These are phyloP conservation scores for Akabosia matsudoensis DNA, from an alignment of 1,140 invertebrate species.

Conservation along the genomic window DNA sequence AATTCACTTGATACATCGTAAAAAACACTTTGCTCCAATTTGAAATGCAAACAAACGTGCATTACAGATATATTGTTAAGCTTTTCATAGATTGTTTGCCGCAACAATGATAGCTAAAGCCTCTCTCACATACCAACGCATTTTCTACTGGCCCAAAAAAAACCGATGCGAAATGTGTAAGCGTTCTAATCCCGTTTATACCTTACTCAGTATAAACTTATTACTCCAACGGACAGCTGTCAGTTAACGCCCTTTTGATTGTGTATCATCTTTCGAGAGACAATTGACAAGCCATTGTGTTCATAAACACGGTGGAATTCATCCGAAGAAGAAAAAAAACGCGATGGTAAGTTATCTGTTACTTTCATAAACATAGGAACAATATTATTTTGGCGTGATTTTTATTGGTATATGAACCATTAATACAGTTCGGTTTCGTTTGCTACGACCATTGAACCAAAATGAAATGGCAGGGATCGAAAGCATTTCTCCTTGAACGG, in stretches of 20 bases:
- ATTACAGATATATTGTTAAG: no score
- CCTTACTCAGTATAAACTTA: slow-evolving; percentile 32
- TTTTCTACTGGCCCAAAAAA: background rate
- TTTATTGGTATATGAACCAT: no score
- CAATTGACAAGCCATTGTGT: slow-evolving; percentile 22
- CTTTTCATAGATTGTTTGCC: background rate
- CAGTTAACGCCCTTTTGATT: slow-evolving; percentile 40
- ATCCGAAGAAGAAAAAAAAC: background rate
- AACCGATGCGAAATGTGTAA: background rate
- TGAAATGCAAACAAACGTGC: no score
- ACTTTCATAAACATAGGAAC: background rate
- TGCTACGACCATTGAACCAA: no score
- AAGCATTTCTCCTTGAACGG: no score
- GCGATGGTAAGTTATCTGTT: background rate
- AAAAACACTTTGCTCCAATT: background rate
- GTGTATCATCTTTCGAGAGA: slow-evolving; percentile 34
- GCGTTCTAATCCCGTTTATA: slow-evolving; percentile 3
- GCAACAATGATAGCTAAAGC: background rate
- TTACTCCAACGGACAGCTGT: slow-evolving; percentile 38
- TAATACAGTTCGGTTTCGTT: no score
- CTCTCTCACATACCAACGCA: background rate
- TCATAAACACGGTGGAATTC: slow-evolving; percentile 20
- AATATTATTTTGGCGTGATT: no score
- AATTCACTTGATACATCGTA: slow-evolving; percentile 7
- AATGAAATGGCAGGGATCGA: no score